Conservation (phyloP, 37 sponge, comb jelly and placozoan genomes). For the Cladorhizidae sp. region DNA sequence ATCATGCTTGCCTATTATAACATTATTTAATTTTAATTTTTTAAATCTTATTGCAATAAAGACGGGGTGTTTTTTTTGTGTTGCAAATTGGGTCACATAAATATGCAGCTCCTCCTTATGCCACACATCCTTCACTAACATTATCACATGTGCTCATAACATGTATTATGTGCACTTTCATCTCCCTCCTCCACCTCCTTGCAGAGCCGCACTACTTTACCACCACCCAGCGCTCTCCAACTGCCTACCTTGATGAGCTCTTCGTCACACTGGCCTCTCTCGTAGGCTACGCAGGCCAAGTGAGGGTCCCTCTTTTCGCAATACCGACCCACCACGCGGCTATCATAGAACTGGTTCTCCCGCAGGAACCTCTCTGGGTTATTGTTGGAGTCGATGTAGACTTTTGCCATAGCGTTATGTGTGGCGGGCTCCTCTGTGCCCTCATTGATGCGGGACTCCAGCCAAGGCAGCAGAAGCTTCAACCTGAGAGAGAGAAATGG, state of each 20-base stretch:
- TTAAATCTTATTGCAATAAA: too few species aligned
- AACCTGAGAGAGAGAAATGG: slow-evolving; percentile 68
- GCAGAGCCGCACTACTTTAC: too few species aligned
- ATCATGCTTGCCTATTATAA: too few species aligned
- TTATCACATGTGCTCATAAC: not conserved
- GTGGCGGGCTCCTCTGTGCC: slow-evolving; percentile 96
- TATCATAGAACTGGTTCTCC: slow-evolving; percentile 99
- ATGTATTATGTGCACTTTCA: not conserved
- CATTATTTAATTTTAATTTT: too few species aligned
- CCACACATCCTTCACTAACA: not conserved
- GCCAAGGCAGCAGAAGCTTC: slow-evolving; percentile 92
- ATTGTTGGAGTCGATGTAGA: slow-evolving; percentile 99
- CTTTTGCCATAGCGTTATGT: slow-evolving; percentile 99
- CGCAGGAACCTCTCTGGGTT: slow-evolving; percentile 97
- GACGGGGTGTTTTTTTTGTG: too few species aligned
- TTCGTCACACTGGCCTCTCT: slow-evolving; percentile 96
- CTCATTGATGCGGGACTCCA: slow-evolving; percentile 91
- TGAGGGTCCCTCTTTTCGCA: slow-evolving; percentile 99
- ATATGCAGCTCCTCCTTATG: not conserved
- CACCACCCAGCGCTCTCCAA: not conserved
- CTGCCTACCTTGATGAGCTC: slow-evolving; percentile 97
- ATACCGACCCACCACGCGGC: slow-evolving; percentile 91
- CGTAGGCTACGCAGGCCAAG: slow-evolving; percentile 97
- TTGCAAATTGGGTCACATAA: too few species aligned
- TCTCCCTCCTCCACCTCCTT: not conserved